A percentile compares a stretch with the other conserved stretches of the same genome.
Conservation (phyloP, 1,140 invertebrate genomes). For the Drosophila biarmipes region DNA sequence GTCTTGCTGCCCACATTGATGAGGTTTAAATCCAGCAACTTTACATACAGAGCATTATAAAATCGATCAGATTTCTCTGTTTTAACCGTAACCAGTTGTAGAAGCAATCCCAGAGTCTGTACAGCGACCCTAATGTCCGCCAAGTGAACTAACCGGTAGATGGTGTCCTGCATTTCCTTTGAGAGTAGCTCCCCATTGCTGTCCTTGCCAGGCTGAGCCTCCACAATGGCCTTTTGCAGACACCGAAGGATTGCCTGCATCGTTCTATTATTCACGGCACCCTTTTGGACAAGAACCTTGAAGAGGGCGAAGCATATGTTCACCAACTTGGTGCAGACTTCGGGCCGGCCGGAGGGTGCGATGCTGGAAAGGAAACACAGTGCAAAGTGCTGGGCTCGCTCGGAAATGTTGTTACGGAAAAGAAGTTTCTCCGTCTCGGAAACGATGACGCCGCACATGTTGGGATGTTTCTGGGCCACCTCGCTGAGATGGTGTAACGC, state of each 20-base stretch:
- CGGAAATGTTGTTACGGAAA: constrained; percentile 93
- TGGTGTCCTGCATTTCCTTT: constrained; percentile 87
- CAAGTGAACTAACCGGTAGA: constrained; percentile 95
- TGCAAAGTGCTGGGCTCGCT: constrained; percentile 96
- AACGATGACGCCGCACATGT: constrained; percentile 95
- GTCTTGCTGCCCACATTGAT: constrained; percentile 88
- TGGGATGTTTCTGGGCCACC: constrained; percentile 93
- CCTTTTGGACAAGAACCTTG: constrained; percentile 95
- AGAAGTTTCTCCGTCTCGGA: constrained; percentile 95
- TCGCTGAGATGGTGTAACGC: constrained; percentile 94
- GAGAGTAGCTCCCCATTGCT: constrained; percentile 65
- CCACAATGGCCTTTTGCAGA: constrained; percentile 77
- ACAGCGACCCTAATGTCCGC: constrained; percentile 93
- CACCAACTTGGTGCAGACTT: constrained; percentile 93
- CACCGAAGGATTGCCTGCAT: constrained; percentile 91
- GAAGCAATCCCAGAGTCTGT: constrained; percentile 94
- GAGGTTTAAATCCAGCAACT: constrained; percentile 92
- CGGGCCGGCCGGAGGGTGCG: constrained; percentile 88
- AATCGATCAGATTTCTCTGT: constrained; percentile 88
- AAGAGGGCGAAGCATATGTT: constrained; percentile 98
- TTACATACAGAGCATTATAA: constrained; percentile 95
- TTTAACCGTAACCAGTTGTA: constrained; percentile 90
- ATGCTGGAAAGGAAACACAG: constrained; percentile 95
- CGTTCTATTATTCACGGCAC: constrained; percentile 95
- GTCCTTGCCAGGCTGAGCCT: constrained; percentile 71